Evolutionary conservation across 2,888 invertebrate genomes (phyloP).

Genomic region (Erynnis tages): DNA sequence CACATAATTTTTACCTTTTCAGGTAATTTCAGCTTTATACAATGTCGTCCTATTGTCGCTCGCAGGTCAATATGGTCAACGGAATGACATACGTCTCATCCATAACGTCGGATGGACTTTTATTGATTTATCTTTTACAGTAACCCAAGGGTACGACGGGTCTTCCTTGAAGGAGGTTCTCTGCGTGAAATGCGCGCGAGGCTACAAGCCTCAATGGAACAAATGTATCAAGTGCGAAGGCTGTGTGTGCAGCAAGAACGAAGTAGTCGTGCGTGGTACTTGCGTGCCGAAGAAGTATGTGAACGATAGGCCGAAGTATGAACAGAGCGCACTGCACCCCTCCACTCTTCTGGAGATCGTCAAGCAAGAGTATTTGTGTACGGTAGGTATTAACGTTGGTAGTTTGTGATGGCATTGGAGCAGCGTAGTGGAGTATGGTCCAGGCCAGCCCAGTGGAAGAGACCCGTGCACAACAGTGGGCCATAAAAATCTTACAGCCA

Average conservation of each 20-base stretch:
- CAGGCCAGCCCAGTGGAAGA: too few relatives aligned
- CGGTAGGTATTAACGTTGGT: too few relatives aligned
- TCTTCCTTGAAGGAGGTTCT: conserved; percentile 64
- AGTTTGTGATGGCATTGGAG: too few relatives aligned
- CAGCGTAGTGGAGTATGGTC: too few relatives aligned
- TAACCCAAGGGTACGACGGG: conserved; percentile 68
- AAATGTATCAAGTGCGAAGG: conserved; percentile 56
- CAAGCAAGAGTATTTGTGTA: conserved; percentile 65
- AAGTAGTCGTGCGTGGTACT: conserved; percentile 51
- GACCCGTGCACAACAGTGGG: too few relatives aligned
- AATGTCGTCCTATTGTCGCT: too few relatives aligned
- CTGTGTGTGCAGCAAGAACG: conserved; percentile 53
- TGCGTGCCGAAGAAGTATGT: conserved; percentile 61
- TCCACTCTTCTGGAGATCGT: conserved; percentile 54
- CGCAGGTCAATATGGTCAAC: too few relatives aligned
- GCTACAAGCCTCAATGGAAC: conserved; percentile 50
- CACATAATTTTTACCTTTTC: too few relatives aligned
- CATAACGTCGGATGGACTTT: too few relatives aligned
- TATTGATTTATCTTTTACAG: conserved; percentile 41
- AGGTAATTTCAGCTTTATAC: too few relatives aligned
- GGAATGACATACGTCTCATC: too few relatives aligned
- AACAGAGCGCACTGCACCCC: conserved; percentile 53
- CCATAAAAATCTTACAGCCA: too few relatives aligned
- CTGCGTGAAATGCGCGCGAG: conserved; percentile 68
- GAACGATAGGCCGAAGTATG: conserved; percentile 56